Base-by-base conservation (phyloP, 2,797 vertebrate species). In the Lagocephalus sceleratus region DNA sequence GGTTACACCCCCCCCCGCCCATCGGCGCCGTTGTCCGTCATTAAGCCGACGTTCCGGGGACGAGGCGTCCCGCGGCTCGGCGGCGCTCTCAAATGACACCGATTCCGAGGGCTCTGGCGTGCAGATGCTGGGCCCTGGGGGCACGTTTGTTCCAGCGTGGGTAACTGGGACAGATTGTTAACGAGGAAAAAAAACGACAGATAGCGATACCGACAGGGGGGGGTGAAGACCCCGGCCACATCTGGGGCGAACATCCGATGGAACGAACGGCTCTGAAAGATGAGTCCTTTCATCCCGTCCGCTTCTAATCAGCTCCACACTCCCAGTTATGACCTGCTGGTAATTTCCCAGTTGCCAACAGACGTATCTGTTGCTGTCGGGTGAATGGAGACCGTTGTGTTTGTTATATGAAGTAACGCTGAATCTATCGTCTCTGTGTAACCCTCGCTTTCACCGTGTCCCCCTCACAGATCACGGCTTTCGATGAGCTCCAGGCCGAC, bases 401-500 rank as follows among this genome's bases (percentile, higher is more conserved):
- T 35, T 14, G 14, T 35, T 35, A 9, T 8, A 32, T n/a, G n/a
- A 11, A 11, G 6, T 32, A 32, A 9, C 7, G 3, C 16, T 15
- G 3, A 39, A 39, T 16, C 16, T 1, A 39, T 14, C 16, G 2
- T 14, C 38, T 42, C 17, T 8, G 1, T 42, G 17, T 42, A 63
- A 55, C 71, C 40, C 22, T 42, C 41, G 47, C 17, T 57, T 53
- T 35, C 14, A 9, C 20, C 52, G 49, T 70, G 2, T 29, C 15
- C 53, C 20, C 55, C 23, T 54, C 21, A 40, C 91, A 98, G 96
- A 98, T 98, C 68, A 99, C 97, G 19, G 95, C 97, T 67, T 98
- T 98, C 67, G 97, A 98, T 78, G 96, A 99, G 76, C 90, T 99
- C 63, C 94, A 94, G 75, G 94, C 95, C 1, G 97, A 99, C 84